phyloP scores from a whole-genome alignment of 2,113 vertebrate species.

The Artemisiospiza belli region DNA sequence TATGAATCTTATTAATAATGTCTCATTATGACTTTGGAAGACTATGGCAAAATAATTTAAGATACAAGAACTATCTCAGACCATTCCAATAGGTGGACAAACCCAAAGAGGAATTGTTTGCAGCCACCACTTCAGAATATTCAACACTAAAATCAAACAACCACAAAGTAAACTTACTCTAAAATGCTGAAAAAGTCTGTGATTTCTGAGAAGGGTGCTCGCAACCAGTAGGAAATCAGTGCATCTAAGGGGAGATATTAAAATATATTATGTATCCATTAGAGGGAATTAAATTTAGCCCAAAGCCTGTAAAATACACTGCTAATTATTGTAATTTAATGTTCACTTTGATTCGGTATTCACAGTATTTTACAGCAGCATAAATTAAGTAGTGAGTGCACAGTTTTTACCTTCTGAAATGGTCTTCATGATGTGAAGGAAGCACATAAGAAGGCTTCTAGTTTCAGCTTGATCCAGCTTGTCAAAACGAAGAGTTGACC shows the following conservation, averaged over 20 bases:
- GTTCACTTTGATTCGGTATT: neutral
- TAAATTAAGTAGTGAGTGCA: neutral
- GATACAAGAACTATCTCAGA: neutral
- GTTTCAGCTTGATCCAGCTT: slow-evolving; percentile 98
- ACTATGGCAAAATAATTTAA: neutral
- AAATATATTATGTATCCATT: neutral
- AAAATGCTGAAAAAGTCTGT: slow-evolving; percentile 98
- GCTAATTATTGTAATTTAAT: neutral
- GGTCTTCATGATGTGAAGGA: slow-evolving; percentile 99
- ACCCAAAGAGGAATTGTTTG: neutral
- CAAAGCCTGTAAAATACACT: neutral
- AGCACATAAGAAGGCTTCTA: slow-evolving; percentile 93
- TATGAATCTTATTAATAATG: neutral
- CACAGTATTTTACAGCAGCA: neutral
- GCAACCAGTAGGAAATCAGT: slow-evolving; percentile 94
- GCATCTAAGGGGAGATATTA: slow-evolving; percentile 82
- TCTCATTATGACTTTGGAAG: neutral
- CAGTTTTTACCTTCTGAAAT: slow-evolving; percentile 88
- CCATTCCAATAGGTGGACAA: neutral
- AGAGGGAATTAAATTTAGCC: neutral
- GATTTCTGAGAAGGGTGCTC: slow-evolving; percentile 93
- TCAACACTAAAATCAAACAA: neutral
- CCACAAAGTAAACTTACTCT: slow-evolving; percentile 83
- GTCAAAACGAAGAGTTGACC: slow-evolving; percentile 93
- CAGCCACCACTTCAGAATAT: neutral